phyloP scores from a whole-genome alignment of 2,888 invertebrate genomes.

The Pocota personata region DNA sequence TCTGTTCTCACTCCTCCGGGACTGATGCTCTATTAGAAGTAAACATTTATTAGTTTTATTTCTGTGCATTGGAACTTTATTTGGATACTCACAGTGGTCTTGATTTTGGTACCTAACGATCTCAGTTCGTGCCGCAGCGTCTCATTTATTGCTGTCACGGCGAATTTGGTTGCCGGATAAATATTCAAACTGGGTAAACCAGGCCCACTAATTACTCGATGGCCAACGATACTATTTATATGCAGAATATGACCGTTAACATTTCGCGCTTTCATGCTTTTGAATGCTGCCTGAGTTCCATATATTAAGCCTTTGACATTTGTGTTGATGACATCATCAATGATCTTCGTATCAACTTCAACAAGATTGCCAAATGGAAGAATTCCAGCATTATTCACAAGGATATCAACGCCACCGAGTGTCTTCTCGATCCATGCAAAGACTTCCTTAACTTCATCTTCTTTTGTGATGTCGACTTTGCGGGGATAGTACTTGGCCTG shows the following conservation, averaged over 20 bases:
- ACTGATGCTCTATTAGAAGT: slow-evolving; percentile 65
- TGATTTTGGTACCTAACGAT: slow-evolving; percentile 60
- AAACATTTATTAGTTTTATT: background rate
- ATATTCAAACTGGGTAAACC: slow-evolving; percentile 77
- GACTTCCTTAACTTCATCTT: slow-evolving; percentile 83
- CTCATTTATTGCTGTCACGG: slow-evolving; percentile 77
- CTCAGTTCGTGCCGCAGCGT: slow-evolving; percentile 76
- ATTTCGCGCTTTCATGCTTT: slow-evolving; percentile 82
- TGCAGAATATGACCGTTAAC: slow-evolving; percentile 74
- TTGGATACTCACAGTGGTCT: slow-evolving; percentile 68
- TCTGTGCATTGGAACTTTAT: too few relatives aligned
- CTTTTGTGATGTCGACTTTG: slow-evolving; percentile 82
- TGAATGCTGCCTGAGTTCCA: slow-evolving; percentile 82
- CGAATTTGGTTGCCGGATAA: slow-evolving; percentile 76
- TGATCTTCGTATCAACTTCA: slow-evolving; percentile 74
- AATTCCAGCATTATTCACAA: slow-evolving; percentile 85
- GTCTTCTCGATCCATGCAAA: slow-evolving; percentile 83
- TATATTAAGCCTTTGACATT: slow-evolving; percentile 82
- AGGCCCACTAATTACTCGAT: slow-evolving; percentile 63
- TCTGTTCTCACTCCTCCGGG: slow-evolving; percentile 72
- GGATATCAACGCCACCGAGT: slow-evolving; percentile 84
- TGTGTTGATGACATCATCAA: slow-evolving; percentile 81
- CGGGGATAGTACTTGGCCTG: slow-evolving; percentile 39
- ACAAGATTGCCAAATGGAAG: slow-evolving; percentile 75
- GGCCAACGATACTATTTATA: slow-evolving; percentile 51